A percentile compares a stretch with the other conserved stretches of the same genome.
phyloP scores from a whole-genome alignment of 2,797 vertebrate species.

The Coregonus sp. region DNA sequence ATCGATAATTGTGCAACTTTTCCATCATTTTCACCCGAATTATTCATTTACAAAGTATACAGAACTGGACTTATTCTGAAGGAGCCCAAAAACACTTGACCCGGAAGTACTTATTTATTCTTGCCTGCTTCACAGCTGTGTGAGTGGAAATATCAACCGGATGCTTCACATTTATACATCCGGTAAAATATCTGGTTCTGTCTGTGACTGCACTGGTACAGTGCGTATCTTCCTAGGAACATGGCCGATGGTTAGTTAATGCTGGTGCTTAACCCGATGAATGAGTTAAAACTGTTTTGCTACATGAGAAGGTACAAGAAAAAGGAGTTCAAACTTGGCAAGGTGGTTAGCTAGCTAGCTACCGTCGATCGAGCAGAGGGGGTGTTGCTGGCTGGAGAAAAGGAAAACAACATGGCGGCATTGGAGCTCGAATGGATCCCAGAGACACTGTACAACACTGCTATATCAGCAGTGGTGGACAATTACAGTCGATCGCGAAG shows the following conservation, averaged over 20 bases:
- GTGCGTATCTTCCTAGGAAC: not conserved
- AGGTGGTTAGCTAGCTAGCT: conserved; percentile 7
- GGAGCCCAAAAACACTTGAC: no score
- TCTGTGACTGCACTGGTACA: conserved; percentile 41
- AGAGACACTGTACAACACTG: conserved; percentile 97
- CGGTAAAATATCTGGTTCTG: no score
- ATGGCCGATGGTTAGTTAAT: not conserved
- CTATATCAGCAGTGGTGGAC: conserved; percentile 97
- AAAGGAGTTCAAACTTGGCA: conserved; percentile 3
- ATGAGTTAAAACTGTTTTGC: not conserved
- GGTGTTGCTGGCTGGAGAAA: conserved; percentile 69
- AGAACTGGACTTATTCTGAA: no score
- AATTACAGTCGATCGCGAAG: conserved; percentile 93
- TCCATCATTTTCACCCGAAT: no score
- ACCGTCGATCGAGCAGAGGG: conserved; percentile 60
- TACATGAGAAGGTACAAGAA: conserved; percentile 8
- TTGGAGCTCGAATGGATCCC: conserved; percentile 99
- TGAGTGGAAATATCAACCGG: no score
- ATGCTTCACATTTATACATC: no score
- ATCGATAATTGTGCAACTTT: no score
- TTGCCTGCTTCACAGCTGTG: no score
- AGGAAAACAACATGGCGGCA: conserved; percentile 94
- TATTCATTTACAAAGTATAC: no score
- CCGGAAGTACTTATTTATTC: no score
- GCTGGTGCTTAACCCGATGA: not conserved